A percentile compares a stretch with the other conserved stretches of the same genome.
Evolutionary conservation across 2,797 vertebrate genomes (phyloP).

Genomic region (Dicrostonyx torquatus): DNA sequence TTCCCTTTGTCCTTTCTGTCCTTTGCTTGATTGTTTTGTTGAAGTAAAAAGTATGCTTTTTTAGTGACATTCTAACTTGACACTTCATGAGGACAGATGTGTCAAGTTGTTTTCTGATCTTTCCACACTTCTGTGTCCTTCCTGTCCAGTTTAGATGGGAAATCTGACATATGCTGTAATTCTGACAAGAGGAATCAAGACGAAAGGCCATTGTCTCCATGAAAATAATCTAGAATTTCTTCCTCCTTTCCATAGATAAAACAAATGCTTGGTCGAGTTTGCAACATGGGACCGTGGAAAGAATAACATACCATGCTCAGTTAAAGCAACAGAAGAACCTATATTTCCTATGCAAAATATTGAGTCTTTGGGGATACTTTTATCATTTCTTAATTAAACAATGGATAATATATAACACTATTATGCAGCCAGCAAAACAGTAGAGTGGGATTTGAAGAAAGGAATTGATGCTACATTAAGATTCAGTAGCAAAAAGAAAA

Average conservation of each 20-base stretch:
- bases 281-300: not conserved
- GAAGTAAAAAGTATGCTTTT: not conserved
- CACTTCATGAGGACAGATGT: conserved; percentile 14
- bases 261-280: conserved; percentile 35
- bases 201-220: conserved; percentile 27
- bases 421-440: not conserved
- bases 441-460: conserved; percentile 9
- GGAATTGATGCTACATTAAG: not conserved
- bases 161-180: conserved; percentile 51
- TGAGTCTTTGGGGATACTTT: not conserved
- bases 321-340: not conserved
- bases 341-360: not conserved
- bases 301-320: not conserved
- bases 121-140: conserved; percentile 45
- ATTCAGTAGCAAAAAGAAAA: conserved; percentile 34
- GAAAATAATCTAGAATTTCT: conserved; percentile 39
- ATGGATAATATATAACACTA: not conserved
- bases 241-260: conserved; percentile 8
- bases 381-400: conserved; percentile 2
- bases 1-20: conserved; percentile 50
- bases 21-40: conserved; percentile 61
- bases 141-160: conserved; percentile 49
- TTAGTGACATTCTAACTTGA: conserved; percentile 39
- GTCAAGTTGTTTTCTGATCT: conserved; percentile 16
- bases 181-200: conserved; percentile 54